Conservation (phyloP, 1,140 invertebrate genomes). For the Palaemon carinicauda region DNA sequence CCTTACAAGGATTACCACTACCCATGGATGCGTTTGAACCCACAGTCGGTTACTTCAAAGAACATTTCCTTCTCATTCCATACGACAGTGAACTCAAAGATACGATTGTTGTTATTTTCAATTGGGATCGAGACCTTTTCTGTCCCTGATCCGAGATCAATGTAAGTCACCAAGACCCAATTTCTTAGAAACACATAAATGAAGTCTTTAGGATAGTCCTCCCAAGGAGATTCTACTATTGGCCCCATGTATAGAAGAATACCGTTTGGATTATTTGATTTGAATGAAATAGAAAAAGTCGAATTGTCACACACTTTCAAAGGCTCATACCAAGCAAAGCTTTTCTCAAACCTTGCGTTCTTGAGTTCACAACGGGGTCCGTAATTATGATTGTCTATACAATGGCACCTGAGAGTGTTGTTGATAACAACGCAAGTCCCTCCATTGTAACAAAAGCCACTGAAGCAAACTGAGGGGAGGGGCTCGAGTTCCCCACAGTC, state of each 20-base stretch:
- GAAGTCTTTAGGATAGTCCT: constrained; percentile 84
- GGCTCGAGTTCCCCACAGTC: constrained; percentile 91
- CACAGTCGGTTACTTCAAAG: constrained; percentile 43
- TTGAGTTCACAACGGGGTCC: constrained; percentile 96
- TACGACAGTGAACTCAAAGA: constrained; percentile 32
- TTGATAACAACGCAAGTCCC: constrained; percentile 67
- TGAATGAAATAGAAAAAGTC: constrained; percentile 93
- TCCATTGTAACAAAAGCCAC: constrained; percentile 83
- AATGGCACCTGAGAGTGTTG: constrained; percentile 26
- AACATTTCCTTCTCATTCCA: constrained; percentile 41
- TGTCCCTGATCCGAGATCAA: constrained; percentile 95
- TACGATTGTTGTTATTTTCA: constrained; percentile 64
- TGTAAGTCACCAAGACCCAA: constrained; percentile 91
- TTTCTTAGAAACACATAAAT: constrained; percentile 89
- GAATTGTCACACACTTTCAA: constrained; percentile 95
- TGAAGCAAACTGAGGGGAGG: constrained; percentile 30
- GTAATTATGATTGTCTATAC: constrained; percentile 63
- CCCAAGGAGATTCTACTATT: constrained; percentile 89
- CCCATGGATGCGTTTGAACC: constrained; percentile 30
- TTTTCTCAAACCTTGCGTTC: constrained; percentile 88
- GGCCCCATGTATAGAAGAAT: constrained; percentile 96
- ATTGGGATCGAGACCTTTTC: constrained; percentile 87
- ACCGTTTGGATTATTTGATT: constrained; percentile 88
- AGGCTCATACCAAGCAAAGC: constrained; percentile 95
- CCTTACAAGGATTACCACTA: constrained; percentile 10